phyloP scores from a whole-genome alignment of 2,888 invertebrate species.

The Calephelis perditalis region DNA sequence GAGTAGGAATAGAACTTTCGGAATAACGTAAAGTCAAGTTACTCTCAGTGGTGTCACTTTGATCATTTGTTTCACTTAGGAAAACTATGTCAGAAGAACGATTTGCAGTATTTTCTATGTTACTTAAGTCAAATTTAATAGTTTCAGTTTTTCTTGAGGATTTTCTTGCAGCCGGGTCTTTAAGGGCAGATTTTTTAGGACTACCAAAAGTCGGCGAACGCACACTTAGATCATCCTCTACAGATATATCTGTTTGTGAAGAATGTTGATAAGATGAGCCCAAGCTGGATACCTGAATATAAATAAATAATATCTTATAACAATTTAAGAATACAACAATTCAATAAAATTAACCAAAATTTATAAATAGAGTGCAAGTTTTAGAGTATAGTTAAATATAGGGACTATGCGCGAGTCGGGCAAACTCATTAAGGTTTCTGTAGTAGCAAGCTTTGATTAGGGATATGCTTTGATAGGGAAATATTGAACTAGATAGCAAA shows the following conservation, averaged over 20 bases:
- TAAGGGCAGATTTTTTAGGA: conserved; percentile 58
- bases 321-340: background rate
- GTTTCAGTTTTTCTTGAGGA: conserved; percentile 51
- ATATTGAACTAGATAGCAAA: too few relatives aligned
- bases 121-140: conserved; percentile 65
- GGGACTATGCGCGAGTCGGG: too few relatives aligned
- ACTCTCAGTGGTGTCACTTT: conserved; percentile 31
- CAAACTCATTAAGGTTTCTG: too few relatives aligned
- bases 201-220: conserved; percentile 34
- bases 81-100: conserved; percentile 32
- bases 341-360: too few relatives aligned
- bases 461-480: too few relatives aligned
- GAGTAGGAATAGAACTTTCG: conserved; percentile 31
- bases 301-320: conserved; percentile 2
- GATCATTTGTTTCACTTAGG: conserved; percentile 27
- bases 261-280: conserved; percentile 7
- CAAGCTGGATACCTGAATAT: conserved; percentile 14
- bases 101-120: conserved; percentile 39
- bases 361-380: too few relatives aligned
- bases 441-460: too few relatives aligned
- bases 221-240: conserved; percentile 6
- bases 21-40: conserved; percentile 48
- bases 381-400: too few relatives aligned
- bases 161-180: conserved; percentile 42
- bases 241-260: conserved; percentile 2